These are phyloP conservation scores for Lamellibrachia luymesi DNA, from an alignment of 1,140 invertebrate genomes.

Conservation along the genomic window DNA sequence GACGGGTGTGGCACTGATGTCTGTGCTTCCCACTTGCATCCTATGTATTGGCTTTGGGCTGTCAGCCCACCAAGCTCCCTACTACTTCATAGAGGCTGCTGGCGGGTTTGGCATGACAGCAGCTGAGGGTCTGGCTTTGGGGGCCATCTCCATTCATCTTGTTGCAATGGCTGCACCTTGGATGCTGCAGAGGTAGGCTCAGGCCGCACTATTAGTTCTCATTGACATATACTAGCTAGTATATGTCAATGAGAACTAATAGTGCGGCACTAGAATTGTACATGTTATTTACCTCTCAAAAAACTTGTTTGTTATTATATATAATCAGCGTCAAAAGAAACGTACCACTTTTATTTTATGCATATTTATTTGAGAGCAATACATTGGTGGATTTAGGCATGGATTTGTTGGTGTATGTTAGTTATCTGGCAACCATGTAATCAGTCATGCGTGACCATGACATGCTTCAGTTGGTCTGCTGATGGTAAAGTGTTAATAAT, in stretches of 20 bases:
- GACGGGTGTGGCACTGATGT: neutral
- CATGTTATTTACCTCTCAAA: neutral
- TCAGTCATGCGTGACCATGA: no score
- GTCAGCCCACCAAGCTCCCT: conserved; percentile 42
- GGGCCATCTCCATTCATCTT: conserved; percentile 46
- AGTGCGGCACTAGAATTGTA: neutral
- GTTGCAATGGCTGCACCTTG: conserved; percentile 48
- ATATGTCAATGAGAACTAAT: neutral
- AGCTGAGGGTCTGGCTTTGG: conserved; percentile 45
- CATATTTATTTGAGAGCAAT: no score
- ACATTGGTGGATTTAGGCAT: no score
- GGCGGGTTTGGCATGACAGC: conserved; percentile 40
- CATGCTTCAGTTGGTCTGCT: no score
- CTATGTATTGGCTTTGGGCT: conserved; percentile 35
- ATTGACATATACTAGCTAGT: neutral
- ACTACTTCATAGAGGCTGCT: conserved; percentile 40
- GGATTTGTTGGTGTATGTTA: no score
- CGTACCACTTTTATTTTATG: no score
- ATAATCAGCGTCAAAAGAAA: neutral
- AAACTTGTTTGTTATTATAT: neutral
- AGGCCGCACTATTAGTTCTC: neutral
- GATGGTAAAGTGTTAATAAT: no score
- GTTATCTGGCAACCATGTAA: no score
- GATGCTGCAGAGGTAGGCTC: conserved; percentile 42
- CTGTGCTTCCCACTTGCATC: conserved; percentile 10